A percentile compares a stretch with the other conserved stretches of the same genome.
Evolutionary conservation across 2,888 invertebrate species (phyloP).

Genomic region (Drosophila ezoana): DNA sequence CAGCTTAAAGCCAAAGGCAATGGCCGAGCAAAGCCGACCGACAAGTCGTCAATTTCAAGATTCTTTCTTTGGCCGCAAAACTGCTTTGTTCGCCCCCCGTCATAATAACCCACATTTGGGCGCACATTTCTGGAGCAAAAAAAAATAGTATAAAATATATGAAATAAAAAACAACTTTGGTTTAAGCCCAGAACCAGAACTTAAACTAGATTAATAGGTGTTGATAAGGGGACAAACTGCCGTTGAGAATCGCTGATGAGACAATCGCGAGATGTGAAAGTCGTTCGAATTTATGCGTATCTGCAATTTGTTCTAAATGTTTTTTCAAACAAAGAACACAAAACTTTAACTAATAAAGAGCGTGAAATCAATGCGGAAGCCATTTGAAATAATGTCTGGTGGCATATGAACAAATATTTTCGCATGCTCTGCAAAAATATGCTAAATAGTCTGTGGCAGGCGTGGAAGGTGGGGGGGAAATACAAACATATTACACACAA

Average conservation of each 20-base stretch:
- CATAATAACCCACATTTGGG: constrained; percentile 73
- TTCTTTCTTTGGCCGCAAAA: constrained; percentile 50
- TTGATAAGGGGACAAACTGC: constrained; percentile 63
- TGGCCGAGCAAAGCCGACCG: constrained; percentile 10
- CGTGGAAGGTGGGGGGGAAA: neutral
- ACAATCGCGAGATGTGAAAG: constrained; percentile 48
- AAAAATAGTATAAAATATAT: constrained; percentile 1
- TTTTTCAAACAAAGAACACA: neutral
- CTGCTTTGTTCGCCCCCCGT: constrained; percentile 50
- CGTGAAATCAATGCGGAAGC: constrained; percentile 33
- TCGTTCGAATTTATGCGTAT: constrained; percentile 31
- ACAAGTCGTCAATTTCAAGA: constrained; percentile 36
- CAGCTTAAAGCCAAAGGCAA: constrained; percentile 20
- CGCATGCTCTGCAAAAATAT: constrained; percentile 10
- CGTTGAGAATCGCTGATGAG: constrained; percentile 44
- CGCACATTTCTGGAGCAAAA: constrained; percentile 53
- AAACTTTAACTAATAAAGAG: constrained; percentile 6
- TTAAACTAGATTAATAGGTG: constrained; percentile 75
- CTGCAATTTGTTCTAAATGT: neutral
- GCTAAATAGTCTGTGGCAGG: constrained; percentile 1
- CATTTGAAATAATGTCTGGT: constrained; percentile 13
- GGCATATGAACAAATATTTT: constrained; percentile 9
- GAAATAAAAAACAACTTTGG: constrained; percentile 4
- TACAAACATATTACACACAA: neutral
- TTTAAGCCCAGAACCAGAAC: constrained; percentile 41